These are phyloP conservation scores for Eilema depressum DNA, from an alignment of 2,888 invertebrate species.

Conservation along the genomic window DNA sequence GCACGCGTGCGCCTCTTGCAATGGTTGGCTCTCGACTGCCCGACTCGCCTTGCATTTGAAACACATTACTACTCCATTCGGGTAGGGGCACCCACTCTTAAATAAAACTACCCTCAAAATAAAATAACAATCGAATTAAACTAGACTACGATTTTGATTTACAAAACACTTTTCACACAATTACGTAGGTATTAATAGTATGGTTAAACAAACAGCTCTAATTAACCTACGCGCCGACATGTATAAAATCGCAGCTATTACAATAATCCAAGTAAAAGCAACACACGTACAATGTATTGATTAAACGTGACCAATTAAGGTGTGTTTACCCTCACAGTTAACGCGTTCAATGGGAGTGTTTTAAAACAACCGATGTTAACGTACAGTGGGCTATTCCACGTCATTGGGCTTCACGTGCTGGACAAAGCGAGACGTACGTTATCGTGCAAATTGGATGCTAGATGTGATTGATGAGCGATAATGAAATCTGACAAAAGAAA, in stretches of 20 bases:
- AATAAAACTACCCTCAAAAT: no score
- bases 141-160: no score
- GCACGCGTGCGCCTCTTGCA: no score
- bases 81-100: no score
- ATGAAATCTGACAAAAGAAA: background rate
- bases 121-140: no score
- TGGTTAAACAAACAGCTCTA: no score
- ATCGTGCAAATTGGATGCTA: constrained; percentile 26
- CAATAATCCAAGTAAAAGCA: constrained; percentile 42
- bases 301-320: constrained; percentile 54
- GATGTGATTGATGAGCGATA: constrained; percentile 17
- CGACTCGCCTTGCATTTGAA: no score
- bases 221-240: no score
- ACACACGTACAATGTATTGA: constrained; percentile 37
- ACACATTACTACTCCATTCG: no score
- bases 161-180: no score
- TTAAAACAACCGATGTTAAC: constrained; percentile 47
- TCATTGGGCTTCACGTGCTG: constrained; percentile 44
- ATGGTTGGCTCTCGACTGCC: no score
- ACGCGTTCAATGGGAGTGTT: constrained; percentile 50
- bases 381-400: constrained; percentile 32
- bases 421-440: constrained; percentile 26
- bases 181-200: no score
- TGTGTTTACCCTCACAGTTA: constrained; percentile 54
- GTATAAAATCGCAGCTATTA: constrained; percentile 6